Evolutionary conservation across 2,888 invertebrate genomes (phyloP), one percentile per base, ranked within the genome.

Genomic region (Ecliptopera silaceata): DNA sequence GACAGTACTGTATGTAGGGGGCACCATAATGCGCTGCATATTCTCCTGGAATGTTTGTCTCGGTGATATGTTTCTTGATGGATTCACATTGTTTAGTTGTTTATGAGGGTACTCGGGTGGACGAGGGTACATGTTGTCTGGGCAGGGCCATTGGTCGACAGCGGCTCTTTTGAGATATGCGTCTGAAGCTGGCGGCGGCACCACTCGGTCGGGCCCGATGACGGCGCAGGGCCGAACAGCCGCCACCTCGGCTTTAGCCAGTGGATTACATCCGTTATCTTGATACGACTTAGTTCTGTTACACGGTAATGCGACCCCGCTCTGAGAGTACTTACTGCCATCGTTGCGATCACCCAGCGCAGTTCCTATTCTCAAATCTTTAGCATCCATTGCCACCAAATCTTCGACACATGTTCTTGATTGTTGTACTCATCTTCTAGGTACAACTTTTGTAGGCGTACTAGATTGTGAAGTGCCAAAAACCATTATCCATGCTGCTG

Each of bases 11-110:
- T 84, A 88, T 45, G 80, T 76, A 34, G 90, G 88, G 38, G 89
- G 86, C 63, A 92, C 86, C 80, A 88, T 85, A 46, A 91, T 85
- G 59, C 91, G 83, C 65, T 82, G 89, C 91, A 91, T 92, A 59
- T 91, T 91, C 72, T 92, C 92, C 79, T 91, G 92, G 80, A 86
- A 92, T 79, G 91, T 91, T 79, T 91, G 91, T 79, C 92, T 81
- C 32, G 92, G 92, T 68, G 92, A 92, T 82, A 91, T 91, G 80
- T 91, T 91, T 75, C 88, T 80, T 58, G 81, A 71, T 49, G 84
- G 84, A 56, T 84, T 84, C 56, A 78, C 77, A 68, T 82, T 86
- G 48, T 75, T 83, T 18, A 74, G 55, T 58, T 82, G 65, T 65
- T 88, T 90, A 59, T 76, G 81, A 43, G 84, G 79, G 69, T 88